A percentile compares a stretch with the other conserved stretches of the same genome.
These are phyloP conservation scores for Drosophila pseudotakahashii DNA, from an alignment of 2,888 invertebrate genomes.

Conservation along the genomic window DNA sequence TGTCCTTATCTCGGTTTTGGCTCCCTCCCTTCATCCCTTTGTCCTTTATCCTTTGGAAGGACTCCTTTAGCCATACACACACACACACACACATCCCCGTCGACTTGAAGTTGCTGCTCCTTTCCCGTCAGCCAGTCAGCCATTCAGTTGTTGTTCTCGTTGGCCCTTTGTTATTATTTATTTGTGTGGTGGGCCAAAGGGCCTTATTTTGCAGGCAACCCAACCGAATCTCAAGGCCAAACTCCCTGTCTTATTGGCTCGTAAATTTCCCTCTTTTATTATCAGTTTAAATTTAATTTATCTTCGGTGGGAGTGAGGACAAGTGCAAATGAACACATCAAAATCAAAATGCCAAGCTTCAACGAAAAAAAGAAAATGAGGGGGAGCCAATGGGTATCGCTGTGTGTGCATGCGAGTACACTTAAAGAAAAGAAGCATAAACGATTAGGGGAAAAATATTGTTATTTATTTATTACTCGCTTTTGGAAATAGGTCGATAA, in stretches of 20 bases:
- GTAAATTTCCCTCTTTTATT: slow-evolving; percentile 74
- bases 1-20: slow-evolving; percentile 41
- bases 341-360: slow-evolving; percentile 63
- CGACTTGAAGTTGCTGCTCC: slow-evolving; percentile 32
- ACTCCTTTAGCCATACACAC: slow-evolving; percentile 1
- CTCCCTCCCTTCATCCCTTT: slow-evolving; percentile 9
- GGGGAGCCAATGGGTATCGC: slow-evolving; percentile 1
- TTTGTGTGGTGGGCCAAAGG: slow-evolving; percentile 49
- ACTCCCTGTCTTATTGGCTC: slow-evolving; percentile 72
- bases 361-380: not conserved
- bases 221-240: slow-evolving; percentile 40
- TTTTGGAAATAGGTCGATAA: too few species aligned
- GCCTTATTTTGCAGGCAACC: not conserved
- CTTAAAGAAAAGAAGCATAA: not conserved
- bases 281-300: slow-evolving; percentile 78
- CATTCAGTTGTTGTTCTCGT: slow-evolving; percentile 6
- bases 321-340: slow-evolving; percentile 70
- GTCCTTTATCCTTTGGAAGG: slow-evolving; percentile 2
- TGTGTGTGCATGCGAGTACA: slow-evolving; percentile 1
- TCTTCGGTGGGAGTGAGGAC: slow-evolving; percentile 35
- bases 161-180: slow-evolving; percentile 74
- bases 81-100: not conserved
- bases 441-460: not conserved
- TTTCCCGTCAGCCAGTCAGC: slow-evolving; percentile 16
- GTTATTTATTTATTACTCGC: too few species aligned